Conservation (phyloP, 2,113 vertebrate species). For the Campylorhamphus procurvoides region DNA sequence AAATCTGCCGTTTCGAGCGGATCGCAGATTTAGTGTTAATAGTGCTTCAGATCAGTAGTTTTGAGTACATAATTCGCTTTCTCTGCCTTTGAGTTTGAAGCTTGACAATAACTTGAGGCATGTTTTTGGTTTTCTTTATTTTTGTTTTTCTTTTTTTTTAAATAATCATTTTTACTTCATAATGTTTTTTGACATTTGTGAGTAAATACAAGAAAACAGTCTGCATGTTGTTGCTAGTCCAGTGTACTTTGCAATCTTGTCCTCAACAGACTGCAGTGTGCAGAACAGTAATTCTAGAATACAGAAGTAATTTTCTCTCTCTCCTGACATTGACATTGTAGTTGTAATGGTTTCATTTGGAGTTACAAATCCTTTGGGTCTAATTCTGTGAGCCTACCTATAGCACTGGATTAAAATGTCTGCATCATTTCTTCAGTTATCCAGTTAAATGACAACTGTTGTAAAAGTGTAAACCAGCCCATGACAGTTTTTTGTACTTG, state of each 20-base stretch:
- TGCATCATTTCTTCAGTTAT: constrained; percentile 85
- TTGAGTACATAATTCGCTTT: constrained; percentile 65
- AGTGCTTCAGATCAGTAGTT: constrained; percentile 72
- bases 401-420: constrained; percentile 87
- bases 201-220: constrained; percentile 75
- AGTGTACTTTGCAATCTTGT: constrained; percentile 76
- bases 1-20: constrained; percentile 17
- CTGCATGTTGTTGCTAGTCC: constrained; percentile 78
- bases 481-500: constrained; percentile 91
- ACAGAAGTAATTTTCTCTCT: constrained; percentile 78
- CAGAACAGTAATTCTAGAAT: constrained; percentile 75
- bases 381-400: constrained; percentile 86
- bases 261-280: constrained; percentile 70
- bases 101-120: constrained; percentile 73
- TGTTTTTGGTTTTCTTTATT: constrained; percentile 2
- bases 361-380: constrained; percentile 83
- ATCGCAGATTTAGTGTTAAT: constrained; percentile 70
- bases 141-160: background rate
- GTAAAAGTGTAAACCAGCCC: constrained; percentile 84
- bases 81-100: constrained; percentile 74
- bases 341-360: constrained; percentile 84
- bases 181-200: constrained; percentile 74
- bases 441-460: constrained; percentile 84
- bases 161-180: constrained; percentile 69
- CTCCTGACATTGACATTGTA: constrained; percentile 85